phyloP scores from a whole-genome alignment of 1,140 invertebrate genomes.

The Cataglyphis hispanica region DNA sequence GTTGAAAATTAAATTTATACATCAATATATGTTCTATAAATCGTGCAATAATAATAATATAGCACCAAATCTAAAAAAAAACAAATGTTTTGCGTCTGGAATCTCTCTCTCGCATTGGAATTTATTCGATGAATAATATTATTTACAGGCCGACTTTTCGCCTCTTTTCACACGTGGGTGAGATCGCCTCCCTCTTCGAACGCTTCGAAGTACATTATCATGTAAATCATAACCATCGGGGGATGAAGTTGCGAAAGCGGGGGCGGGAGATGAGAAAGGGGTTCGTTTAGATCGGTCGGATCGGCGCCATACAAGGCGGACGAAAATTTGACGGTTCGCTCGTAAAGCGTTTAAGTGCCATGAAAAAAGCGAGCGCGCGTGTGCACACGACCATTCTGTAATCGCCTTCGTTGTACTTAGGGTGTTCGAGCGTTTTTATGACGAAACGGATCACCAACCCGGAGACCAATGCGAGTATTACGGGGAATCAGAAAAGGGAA shows the following conservation, averaged over 20 bases:
- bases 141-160: neutral
- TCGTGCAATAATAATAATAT: neutral
- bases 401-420: neutral
- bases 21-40: neutral
- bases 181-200: neutral
- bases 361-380: neutral
- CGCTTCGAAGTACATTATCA: constrained; percentile 51
- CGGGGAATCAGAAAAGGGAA: too few relatives aligned
- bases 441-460: constrained; percentile 1
- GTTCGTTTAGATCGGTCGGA: neutral
- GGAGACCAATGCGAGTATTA: neutral
- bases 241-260: neutral
- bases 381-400: constrained; percentile 9
- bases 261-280: too few relatives aligned
- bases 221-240: constrained; percentile 48
- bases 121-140: constrained; percentile 6
- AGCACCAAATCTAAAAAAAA: neutral
- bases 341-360: constrained; percentile 51
- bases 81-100: neutral
- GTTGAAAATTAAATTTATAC: too few relatives aligned
- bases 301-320: neutral
- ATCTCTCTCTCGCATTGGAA: constrained; percentile 3
- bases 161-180: constrained; percentile 7
- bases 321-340: constrained; percentile 53
- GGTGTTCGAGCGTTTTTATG: constrained; percentile 42